Evolutionary conservation across 2,113 vertebrate species (phyloP).

Genomic region (Lepidiolamprologus cunningtoni): DNA sequence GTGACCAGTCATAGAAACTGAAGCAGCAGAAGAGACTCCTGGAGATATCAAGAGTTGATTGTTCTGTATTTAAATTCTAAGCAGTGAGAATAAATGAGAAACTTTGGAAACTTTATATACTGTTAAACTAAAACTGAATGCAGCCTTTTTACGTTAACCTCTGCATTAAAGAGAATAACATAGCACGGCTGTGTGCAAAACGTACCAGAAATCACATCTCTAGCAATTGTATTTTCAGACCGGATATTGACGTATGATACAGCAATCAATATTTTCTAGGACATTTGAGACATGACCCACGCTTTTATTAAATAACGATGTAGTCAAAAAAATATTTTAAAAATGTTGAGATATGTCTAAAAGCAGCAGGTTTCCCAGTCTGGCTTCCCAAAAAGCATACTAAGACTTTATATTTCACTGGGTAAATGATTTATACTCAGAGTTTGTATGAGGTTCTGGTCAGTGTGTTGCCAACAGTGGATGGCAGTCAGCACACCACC

Average conservation of each 20-base stretch:
- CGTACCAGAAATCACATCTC: not conserved
- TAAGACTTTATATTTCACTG: not conserved
- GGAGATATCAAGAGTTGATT: not conserved
- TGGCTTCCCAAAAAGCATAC: not conserved
- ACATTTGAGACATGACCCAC: not conserved
- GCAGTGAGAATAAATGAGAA: not conserved
- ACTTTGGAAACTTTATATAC: not conserved
- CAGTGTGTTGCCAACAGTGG: not conserved
- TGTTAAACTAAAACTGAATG: not conserved
- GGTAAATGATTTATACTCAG: not conserved
- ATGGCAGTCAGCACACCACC: not conserved
- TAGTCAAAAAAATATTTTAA: rapidly evolving
- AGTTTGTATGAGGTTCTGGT: not conserved
- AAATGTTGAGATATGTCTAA: not conserved
- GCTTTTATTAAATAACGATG: not conserved
- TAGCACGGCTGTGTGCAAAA: not conserved
- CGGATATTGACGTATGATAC: not conserved
- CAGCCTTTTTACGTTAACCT: not conserved
- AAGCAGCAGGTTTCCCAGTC: not conserved
- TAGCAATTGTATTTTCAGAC: not conserved
- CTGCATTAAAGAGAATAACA: not conserved
- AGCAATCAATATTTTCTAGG: not conserved
- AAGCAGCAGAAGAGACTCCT: conserved; percentile 5
- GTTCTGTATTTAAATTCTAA: not conserved
- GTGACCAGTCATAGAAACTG: not conserved